Conservation (phyloP, 2,888 invertebrate species). For the Julus scanicus region DNA sequence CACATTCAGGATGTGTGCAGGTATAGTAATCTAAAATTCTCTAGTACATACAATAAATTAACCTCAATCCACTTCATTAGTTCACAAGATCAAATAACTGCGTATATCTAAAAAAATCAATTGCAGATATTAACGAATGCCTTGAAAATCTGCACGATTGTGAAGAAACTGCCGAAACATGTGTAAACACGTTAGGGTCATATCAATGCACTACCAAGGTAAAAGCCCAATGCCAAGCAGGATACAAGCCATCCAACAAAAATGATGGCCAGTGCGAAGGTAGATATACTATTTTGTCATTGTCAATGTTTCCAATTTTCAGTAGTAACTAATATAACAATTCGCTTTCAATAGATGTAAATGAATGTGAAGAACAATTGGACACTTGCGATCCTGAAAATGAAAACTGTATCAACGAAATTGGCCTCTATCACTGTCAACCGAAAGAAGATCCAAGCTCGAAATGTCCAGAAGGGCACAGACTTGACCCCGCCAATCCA, state of each 20-base stretch:
- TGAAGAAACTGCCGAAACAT: constrained; percentile 61
- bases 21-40: constrained; percentile 64
- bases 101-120: constrained; percentile 57
- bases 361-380: constrained; percentile 65
- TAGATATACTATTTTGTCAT: neutral
- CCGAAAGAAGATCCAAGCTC: constrained; percentile 14
- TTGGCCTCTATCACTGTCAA: constrained; percentile 56
- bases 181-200: constrained; percentile 62
- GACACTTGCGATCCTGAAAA: constrained; percentile 63
- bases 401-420: constrained; percentile 61
- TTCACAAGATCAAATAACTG: constrained; percentile 61
- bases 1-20: constrained; percentile 74
- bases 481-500: neutral
- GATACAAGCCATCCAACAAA: constrained; percentile 58
- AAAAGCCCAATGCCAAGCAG: constrained; percentile 59
- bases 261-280: constrained; percentile 50
- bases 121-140: constrained; percentile 66
- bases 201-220: constrained; percentile 61
- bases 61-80: constrained; percentile 60
- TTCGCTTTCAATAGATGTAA: constrained; percentile 63
- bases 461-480: constrained; percentile 20
- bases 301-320: neutral
- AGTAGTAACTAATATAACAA: neutral
- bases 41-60: no score
- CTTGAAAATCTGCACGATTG: constrained; percentile 64